Evolutionary conservation across 2,888 invertebrate genomes (phyloP), one percentile per base, ranked within the genome.

Genomic region (Idaea aversata): DNA sequence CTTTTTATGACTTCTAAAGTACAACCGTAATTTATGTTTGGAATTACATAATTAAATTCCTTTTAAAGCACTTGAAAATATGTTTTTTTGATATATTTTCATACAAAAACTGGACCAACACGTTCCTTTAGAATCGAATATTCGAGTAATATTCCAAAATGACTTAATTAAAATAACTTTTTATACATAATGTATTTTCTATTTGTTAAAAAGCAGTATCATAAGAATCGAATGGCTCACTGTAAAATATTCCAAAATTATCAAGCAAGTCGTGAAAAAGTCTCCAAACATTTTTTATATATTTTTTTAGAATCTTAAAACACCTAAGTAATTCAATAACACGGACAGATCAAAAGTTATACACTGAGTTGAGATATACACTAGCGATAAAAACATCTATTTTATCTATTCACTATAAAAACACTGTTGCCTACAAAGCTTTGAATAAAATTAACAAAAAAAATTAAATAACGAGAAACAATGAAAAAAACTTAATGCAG

Each of bases 301-400:
- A 79, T 76, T 75, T 73, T 79, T 85, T 85, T 85, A 84, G 84
- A 86, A 87, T 85, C 85, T 87, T 88, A 88, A 86, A 86, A 89
- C 87, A 83, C 77, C 83, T 87, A 86, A 79, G 72, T 78, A 76
- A 79, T 79, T 76, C 66, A 72, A 74, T 76, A 81, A 79, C 79
- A 87, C 88, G 88, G 91, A 91, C 92, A 92, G 91, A 91, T 91
- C 89, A 82, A 90, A 88, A 85, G 80, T 85, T 85, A 79, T 78
- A 88, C 79, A 83, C 63, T 84, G 85, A 88, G 85, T 65, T 84
- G 86, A 88, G 86, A 84, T 82, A 86, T 74, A 83, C 89, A 91
- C 92, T 91, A 91, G 91, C 90, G 86, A 86, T 77, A 79, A 81
- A 77, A 70, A 77, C 71, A 77, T 79, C 77, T 82, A 79, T 75